phyloP scores from a whole-genome alignment of 2,888 invertebrate genomes.

The Rhimphoctona megacephalus region DNA sequence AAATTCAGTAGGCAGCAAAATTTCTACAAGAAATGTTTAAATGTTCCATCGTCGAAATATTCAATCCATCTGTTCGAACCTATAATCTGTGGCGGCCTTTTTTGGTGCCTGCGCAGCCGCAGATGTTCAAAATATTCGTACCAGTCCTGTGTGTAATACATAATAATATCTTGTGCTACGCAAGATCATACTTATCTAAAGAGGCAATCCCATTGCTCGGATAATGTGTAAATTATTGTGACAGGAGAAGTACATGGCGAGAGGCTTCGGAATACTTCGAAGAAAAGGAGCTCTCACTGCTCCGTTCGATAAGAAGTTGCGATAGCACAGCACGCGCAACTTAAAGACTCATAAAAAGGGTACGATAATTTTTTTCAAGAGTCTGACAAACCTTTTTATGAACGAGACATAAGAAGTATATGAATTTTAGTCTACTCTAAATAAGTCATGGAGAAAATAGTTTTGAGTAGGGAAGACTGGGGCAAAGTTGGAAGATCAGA shows the following conservation, averaged over 20 bases:
- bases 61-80: slow-evolving; percentile 52
- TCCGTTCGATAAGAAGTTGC: slow-evolving; percentile 44
- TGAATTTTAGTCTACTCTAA: not conserved
- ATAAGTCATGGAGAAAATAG: not conserved
- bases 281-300: slow-evolving; percentile 41
- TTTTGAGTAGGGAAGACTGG: not conserved
- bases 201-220: slow-evolving; percentile 68
- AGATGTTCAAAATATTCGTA: slow-evolving; percentile 58
- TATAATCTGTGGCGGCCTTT: slow-evolving; percentile 14
- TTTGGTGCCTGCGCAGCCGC: slow-evolving; percentile 20
- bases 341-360: slow-evolving; percentile 32
- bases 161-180: slow-evolving; percentile 9
- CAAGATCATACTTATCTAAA: slow-evolving; percentile 65
- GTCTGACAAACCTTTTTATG: slow-evolving; percentile 11
- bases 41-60: slow-evolving; percentile 36
- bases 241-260: slow-evolving; percentile 55
- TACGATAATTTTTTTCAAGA: slow-evolving; percentile 43
- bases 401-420: not conserved
- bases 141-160: slow-evolving; percentile 12
- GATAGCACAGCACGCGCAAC: slow-evolving; percentile 55
- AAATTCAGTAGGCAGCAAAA: slow-evolving; percentile 3
- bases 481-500: not conserved
- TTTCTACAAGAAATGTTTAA: slow-evolving; percentile 7
- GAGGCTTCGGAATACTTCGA: slow-evolving; percentile 45
- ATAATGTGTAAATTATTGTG: slow-evolving; percentile 74